Evolutionary conservation across 2,113 vertebrate genomes (phyloP).

Genomic region (Vulpes lagopus): DNA sequence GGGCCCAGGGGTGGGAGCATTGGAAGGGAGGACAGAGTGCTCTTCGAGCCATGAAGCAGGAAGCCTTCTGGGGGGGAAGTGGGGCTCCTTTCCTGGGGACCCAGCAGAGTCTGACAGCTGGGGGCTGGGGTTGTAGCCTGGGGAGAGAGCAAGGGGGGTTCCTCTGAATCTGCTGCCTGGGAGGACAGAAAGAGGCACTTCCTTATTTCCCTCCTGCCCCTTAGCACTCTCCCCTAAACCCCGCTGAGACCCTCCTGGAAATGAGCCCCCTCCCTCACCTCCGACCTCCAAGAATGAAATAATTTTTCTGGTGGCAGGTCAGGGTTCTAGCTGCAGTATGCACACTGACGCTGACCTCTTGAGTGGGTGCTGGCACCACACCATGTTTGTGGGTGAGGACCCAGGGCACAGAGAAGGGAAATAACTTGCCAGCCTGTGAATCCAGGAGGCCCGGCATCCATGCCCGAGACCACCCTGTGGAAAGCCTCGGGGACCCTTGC

Average conservation of each 20-base stretch:
- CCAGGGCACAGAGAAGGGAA: background rate
- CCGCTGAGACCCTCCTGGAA: background rate
- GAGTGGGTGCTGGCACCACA: background rate
- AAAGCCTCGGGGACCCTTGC: background rate
- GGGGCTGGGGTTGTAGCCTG: background rate
- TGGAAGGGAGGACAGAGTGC: background rate
- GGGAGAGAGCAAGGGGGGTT: background rate
- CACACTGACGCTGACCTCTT: background rate
- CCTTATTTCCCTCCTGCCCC: background rate
- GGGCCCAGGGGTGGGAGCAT: background rate
- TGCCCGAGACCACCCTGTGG: background rate
- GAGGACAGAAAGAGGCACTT: accelerated
- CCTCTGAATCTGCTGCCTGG: accelerated
- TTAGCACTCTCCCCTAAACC: background rate
- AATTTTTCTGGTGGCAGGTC: accelerated
- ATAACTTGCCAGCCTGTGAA: background rate
- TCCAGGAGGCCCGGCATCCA: no score
- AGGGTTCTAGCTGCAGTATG: background rate
- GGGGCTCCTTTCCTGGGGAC: background rate
- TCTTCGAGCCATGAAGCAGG: background rate
- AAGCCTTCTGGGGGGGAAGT: background rate
- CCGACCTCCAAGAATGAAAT: background rate
- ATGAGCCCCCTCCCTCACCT: background rate
- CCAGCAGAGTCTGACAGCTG: background rate
- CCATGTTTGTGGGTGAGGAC: background rate